Evolutionary conservation across 1,140 invertebrate species (phyloP), one percentile per base, ranked within the genome.

Genomic region (Brachionus asplanchnoidis): DNA sequence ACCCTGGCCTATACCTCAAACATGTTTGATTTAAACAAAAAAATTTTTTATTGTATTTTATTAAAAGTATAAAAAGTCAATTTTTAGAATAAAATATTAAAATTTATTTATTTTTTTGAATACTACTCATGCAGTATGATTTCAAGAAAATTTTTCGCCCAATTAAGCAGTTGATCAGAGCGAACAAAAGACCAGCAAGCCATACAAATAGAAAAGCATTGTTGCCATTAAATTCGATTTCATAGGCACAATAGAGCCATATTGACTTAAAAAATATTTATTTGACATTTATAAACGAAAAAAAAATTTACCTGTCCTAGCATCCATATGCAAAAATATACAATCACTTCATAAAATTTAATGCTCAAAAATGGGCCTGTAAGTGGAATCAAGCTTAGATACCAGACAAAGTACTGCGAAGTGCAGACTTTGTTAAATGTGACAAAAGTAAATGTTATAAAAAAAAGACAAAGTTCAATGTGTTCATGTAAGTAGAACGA

Each of bases 401-500:
- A 84, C 82, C 82, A 84, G 12, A 84, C 20, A 73, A 84, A 84
- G 36, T 84, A 84, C 28, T 90, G 89, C 23, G 89, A 90, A 0
- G 97, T 99, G 85, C 96, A 92, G 0, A 99, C 97, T 88, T 96
- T 95, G 90, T 99, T 99, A 86, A 95, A 97, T 5, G 93, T 93
- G 0, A 99, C 97, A 87, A 99, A 93, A 3, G 94, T 92, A 86
- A 95, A 94, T 0, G 96, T 94, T 87, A 95, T 92, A 0, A 93
- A 89, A 85, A 99, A 95, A 84, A 97, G 91, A 36, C 93, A 93
- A 89, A 99, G 96, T 2, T 93, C 91, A 60, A 98, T 90, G 20
- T 94, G 93, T 91, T 85, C 79, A 65, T 88, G 87, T 84, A 88
- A 90, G 68, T 87, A 88, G n/a, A 87, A 83, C 50, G 88, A 87